Conservation (phyloP, 1,140 invertebrate genomes). For the Ceratosolen solmsi region DNA sequence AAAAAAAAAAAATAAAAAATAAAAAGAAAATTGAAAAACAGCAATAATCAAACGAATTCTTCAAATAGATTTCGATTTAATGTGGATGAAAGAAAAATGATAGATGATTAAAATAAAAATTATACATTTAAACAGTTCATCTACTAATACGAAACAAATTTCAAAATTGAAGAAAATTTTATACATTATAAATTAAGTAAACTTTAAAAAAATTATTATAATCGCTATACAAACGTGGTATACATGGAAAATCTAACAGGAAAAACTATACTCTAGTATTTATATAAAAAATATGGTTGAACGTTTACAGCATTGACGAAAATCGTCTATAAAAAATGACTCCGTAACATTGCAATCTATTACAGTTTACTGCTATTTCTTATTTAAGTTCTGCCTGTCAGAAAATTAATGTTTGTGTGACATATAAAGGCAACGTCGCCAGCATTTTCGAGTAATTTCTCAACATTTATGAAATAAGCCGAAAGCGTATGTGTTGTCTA, state of each 20-base stretch:
- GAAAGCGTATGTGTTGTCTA: not conserved
- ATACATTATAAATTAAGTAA: slow-evolving; percentile 16
- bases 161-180: not conserved
- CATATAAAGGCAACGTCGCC: not conserved
- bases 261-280: slow-evolving; percentile 5
- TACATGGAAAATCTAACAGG: not conserved
- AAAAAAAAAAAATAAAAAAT: not conserved
- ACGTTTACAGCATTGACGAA: not conserved
- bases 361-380: not conserved
- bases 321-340: not conserved
- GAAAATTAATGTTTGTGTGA: not conserved
- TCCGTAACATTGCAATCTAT: not conserved
- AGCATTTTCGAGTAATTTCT: slow-evolving; percentile 8
- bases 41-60: slow-evolving; percentile 16
- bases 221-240: not conserved
- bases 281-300: slow-evolving; percentile 25
- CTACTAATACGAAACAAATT: slow-evolving; percentile 1
- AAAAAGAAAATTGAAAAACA: too few relatives aligned
- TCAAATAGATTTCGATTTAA: slow-evolving; percentile 1
- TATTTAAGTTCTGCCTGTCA: not conserved
- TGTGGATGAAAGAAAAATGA: not conserved
- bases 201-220: not conserved
- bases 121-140: slow-evolving; percentile 6
- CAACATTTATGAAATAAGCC: not conserved
- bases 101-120: not conserved